phyloP scores from a whole-genome alignment of 1,140 invertebrate genomes.

The Fopius arisanus region DNA sequence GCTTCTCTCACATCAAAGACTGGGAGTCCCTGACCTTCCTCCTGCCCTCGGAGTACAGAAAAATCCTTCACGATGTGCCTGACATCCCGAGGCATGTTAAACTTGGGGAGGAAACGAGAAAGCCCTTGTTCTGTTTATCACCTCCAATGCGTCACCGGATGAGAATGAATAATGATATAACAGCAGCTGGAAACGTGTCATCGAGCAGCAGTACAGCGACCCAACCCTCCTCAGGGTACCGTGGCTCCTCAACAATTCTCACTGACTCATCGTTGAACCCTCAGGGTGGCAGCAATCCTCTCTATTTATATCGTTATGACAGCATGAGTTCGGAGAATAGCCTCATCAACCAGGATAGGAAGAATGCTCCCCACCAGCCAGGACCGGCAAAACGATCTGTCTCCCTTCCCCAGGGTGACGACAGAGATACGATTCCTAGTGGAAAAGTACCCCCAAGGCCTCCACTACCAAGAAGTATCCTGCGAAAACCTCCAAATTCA shows the following conservation, averaged over 20 bases:
- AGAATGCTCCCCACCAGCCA: constrained; percentile 43
- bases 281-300: constrained; percentile 66
- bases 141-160: constrained; percentile 67
- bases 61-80: constrained; percentile 77
- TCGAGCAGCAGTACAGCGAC: constrained; percentile 80
- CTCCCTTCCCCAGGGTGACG: constrained; percentile 68
- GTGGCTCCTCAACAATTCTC: constrained; percentile 84
- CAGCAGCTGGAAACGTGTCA: constrained; percentile 70
- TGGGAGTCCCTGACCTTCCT: constrained; percentile 91
- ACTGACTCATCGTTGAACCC: constrained; percentile 76
- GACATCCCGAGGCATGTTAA: constrained; percentile 74
- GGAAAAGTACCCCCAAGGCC: constrained; percentile 72
- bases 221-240: constrained; percentile 82
- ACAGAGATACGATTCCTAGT: constrained; percentile 54
- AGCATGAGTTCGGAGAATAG: constrained; percentile 76
- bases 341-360: constrained; percentile 65
- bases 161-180: constrained; percentile 59
- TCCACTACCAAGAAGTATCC: constrained; percentile 75
- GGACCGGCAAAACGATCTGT: constrained; percentile 71
- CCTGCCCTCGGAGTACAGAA: constrained; percentile 80
- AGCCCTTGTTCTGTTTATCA: constrained; percentile 73
- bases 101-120: constrained; percentile 65
- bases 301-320: constrained; percentile 85
- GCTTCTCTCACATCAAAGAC: constrained; percentile 84
- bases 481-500: constrained; percentile 69